Percentiles rank a stretch among this genome's conserved stretches.
phyloP scores from a whole-genome alignment of 2,888 invertebrate genomes.

The Lasioglossum oenotherae region DNA sequence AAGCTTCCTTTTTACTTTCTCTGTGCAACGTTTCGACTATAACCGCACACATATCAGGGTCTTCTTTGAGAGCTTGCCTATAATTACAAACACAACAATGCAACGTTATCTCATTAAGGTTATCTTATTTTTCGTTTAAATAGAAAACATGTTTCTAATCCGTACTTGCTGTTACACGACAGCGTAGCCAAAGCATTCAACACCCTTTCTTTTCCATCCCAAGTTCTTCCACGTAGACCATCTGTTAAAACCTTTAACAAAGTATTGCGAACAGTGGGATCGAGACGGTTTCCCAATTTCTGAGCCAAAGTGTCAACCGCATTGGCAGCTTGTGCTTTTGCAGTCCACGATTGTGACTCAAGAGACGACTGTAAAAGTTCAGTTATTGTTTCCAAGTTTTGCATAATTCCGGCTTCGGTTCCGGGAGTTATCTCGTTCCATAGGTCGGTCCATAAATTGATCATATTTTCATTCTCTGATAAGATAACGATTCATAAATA shows the following conservation, averaged over 20 bases:
- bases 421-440: constrained; percentile 96
- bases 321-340: constrained; percentile 93
- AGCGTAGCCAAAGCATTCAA: constrained; percentile 91
- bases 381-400: constrained; percentile 90
- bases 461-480: constrained; percentile 86
- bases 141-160: constrained; percentile 65
- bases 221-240: constrained; percentile 93
- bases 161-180: constrained; percentile 89
- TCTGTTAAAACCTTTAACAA: constrained; percentile 89
- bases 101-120: neutral
- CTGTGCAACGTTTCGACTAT: constrained; percentile 90
- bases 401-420: constrained; percentile 92
- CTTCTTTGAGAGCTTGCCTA: constrained; percentile 83
- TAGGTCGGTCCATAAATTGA: constrained; percentile 93
- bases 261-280: constrained; percentile 87
- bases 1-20: constrained; percentile 93
- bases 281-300: constrained; percentile 88
- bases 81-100: constrained; percentile 38
- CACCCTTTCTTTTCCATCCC: constrained; percentile 95
- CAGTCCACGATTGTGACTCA: constrained; percentile 94
- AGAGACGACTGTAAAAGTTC: constrained; percentile 89
- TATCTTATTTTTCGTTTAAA: neutral
- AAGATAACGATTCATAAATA: constrained; percentile 27
- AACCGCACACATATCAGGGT: constrained; percentile 82
- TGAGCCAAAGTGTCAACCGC: constrained; percentile 92